A percentile compares a stretch with the other conserved stretches of the same genome.
phyloP scores from a whole-genome alignment of 2,888 invertebrate genomes.

The Protodeltote pygarga region DNA sequence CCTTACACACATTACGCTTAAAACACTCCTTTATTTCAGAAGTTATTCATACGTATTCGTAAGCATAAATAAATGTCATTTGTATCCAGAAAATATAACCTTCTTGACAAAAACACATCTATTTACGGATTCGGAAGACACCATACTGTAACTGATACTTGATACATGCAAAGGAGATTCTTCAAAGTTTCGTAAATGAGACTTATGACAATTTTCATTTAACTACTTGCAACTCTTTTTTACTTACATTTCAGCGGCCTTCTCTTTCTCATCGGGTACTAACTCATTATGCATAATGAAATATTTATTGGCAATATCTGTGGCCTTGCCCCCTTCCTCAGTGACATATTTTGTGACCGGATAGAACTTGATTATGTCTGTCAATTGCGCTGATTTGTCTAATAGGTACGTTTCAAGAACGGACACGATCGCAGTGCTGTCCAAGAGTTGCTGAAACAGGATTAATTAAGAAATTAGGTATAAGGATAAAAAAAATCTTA shows the following conservation, averaged over 20 bases:
- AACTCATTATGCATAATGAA: conserved; percentile 93
- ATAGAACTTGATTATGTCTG: conserved; percentile 92
- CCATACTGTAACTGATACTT: no score
- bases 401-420: conserved; percentile 92
- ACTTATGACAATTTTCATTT: no score
- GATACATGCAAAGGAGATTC: no score
- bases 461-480: conserved; percentile 1
- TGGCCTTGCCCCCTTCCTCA: conserved; percentile 89
- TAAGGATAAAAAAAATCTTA: no score
- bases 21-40: no score
- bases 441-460: conserved; percentile 92
- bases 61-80: no score
- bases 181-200: no score
- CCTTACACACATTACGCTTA: no score
- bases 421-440: conserved; percentile 98
- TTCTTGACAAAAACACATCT: no score
- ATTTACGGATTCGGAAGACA: no score
- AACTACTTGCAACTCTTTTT: not conserved
- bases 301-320: conserved; percentile 95
- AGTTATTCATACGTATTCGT: no score
- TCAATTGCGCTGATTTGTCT: conserved; percentile 87
- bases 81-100: no score
- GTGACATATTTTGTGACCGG: conserved; percentile 90
- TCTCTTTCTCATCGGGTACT: conserved; percentile 80
- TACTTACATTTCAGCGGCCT: conserved; percentile 87